These are phyloP conservation scores for Brenthis ino DNA, from an alignment of 2,888 invertebrate species.

Conservation along the genomic window DNA sequence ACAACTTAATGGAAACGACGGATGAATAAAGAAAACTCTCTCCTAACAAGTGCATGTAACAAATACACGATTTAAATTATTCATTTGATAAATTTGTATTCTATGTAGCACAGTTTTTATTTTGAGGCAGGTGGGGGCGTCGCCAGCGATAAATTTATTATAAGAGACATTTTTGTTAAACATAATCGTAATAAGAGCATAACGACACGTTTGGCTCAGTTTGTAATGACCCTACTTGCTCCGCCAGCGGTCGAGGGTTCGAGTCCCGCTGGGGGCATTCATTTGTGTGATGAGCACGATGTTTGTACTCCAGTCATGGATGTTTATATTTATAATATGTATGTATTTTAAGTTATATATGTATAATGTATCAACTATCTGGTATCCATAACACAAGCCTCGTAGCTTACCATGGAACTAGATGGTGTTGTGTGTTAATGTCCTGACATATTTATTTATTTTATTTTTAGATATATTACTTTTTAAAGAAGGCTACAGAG, in stretches of 20 bases:
- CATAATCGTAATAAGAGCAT: neutral
- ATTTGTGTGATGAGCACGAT: too few species aligned
- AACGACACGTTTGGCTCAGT: neutral
- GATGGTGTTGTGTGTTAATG: too few species aligned
- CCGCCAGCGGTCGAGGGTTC: too few species aligned
- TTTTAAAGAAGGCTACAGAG: neutral
- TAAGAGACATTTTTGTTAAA: neutral
- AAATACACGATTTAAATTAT: slow-evolving; percentile 35
- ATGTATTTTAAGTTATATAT: too few species aligned
- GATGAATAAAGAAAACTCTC: slow-evolving; percentile 28
- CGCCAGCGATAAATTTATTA: slow-evolving; percentile 18
- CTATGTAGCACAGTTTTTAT: slow-evolving; percentile 23
- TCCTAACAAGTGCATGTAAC: slow-evolving; percentile 32
- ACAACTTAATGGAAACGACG: neutral
- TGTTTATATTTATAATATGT: too few species aligned
- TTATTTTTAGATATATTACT: neutral
- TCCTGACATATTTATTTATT: too few species aligned
- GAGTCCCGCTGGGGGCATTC: too few species aligned
- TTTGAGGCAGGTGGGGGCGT: slow-evolving; percentile 25
- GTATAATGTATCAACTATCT: too few species aligned
- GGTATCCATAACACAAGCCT: too few species aligned
- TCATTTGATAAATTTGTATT: slow-evolving; percentile 35
- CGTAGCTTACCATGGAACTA: too few species aligned
- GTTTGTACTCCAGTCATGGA: too few species aligned
- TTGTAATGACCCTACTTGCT: too few species aligned